A percentile compares a stretch with the other conserved stretches of the same genome.
Conservation (phyloP, 2,797 vertebrate genomes). For the Champsocephalus esox region DNA sequence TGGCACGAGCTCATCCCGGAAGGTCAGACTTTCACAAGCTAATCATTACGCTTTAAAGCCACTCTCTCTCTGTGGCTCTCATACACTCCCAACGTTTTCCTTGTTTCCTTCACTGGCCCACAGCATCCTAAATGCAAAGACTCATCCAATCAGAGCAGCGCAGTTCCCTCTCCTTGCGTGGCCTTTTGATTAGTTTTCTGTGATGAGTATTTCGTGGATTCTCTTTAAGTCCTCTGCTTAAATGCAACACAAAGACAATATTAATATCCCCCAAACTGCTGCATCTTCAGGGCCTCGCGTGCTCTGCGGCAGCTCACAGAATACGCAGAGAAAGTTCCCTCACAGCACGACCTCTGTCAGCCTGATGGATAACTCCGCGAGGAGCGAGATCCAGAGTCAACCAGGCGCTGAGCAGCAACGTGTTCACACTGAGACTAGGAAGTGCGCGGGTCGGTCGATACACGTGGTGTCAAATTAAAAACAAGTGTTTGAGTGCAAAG, state of each 20-base stretch:
- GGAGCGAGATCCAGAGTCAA: conserved; percentile 17
- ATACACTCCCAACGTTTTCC: too few species aligned
- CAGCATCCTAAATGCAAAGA: not conserved
- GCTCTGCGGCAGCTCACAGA: conserved; percentile 25
- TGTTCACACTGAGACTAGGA: not conserved
- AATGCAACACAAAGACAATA: too few species aligned
- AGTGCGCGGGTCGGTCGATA: not conserved
- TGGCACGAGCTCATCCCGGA: conserved; percentile 13
- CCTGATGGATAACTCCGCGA: conserved; percentile 49
- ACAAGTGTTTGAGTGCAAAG: not conserved
- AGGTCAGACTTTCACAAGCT: not conserved
- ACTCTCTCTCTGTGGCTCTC: not conserved
- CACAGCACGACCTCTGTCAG: conserved; percentile 69
- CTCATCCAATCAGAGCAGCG: not conserved
- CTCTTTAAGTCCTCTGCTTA: not conserved
- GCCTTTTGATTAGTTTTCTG: not conserved
- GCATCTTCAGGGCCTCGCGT: not conserved
- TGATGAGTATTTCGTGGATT: not conserved
- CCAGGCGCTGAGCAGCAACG: not conserved
- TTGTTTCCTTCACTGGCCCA: not conserved
- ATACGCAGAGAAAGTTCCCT: conserved; percentile 69
- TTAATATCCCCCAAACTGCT: too few species aligned
- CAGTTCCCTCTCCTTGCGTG: too few species aligned
- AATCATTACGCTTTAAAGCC: not conserved
- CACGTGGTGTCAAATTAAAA: not conserved